A percentile compares a stretch with the other conserved stretches of the same genome.
phyloP scores from a whole-genome alignment of 2,797 vertebrate genomes.

The Florisuga fusca region DNA sequence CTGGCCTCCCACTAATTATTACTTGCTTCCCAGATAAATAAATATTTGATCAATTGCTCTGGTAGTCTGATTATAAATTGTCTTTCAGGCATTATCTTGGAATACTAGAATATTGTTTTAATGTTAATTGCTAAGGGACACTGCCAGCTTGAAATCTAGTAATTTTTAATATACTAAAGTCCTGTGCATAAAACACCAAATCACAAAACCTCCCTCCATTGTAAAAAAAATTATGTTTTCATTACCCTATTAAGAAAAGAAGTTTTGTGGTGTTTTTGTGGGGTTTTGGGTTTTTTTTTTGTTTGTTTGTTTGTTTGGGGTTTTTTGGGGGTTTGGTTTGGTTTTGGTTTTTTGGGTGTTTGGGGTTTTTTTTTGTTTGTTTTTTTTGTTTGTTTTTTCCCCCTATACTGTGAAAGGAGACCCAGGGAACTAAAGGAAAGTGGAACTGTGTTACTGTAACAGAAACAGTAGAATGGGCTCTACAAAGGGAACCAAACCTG shows the following conservation, averaged over 20 bases:
- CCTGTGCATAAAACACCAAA: neutral
- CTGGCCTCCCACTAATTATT: constrained; percentile 47
- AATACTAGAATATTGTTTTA: constrained; percentile 7
- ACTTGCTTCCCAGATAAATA: constrained; percentile 40
- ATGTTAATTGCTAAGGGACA: neutral
- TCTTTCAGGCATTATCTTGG: neutral
- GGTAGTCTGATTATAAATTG: constrained; percentile 12
- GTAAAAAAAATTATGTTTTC: constrained; percentile 20
- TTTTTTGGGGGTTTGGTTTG: too few species aligned
- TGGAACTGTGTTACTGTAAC: neutral
- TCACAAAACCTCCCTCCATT: neutral
- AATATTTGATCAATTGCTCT: constrained; percentile 53
- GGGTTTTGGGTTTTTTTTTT: neutral
- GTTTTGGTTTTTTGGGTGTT: too few species aligned
- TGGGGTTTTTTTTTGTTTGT: too few species aligned
- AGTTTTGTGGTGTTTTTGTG: neutral
- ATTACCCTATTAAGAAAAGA: neutral
- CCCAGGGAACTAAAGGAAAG: neutral
- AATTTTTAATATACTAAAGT: neutral
- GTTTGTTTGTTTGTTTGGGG: too few species aligned
- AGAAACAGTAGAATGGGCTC: neutral
- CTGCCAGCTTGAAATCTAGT: neutral
- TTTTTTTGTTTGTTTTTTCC: neutral
- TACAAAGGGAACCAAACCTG: neutral
- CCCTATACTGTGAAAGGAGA: neutral